Base-by-base conservation (phyloP, 2,113 vertebrate species). In the Microcebus griseorufus region DNA sequence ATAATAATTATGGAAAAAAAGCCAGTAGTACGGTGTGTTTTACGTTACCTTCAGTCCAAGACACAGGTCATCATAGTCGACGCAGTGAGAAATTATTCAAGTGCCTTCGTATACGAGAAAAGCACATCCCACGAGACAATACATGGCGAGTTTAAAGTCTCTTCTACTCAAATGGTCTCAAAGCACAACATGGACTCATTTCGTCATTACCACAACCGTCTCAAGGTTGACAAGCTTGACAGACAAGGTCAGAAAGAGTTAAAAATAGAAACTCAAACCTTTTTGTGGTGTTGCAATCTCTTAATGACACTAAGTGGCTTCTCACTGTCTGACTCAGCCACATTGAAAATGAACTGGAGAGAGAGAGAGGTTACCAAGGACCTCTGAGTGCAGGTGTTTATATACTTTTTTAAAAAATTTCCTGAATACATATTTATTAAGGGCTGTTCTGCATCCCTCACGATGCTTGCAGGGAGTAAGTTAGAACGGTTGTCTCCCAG, bases 311-410 rank as follows among this genome's bases (percentile, higher is more conserved):
- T 18, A 29, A 2, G n/a, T n/a, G 53, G 51, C 4, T 34, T 51
- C 17, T n/a, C 76, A 4, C 1, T 11, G 64, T 14, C 51, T 78
- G 67, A 64, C 48, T 45, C 8, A 37, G 23, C 13, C 1, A 32
- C 7, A 1, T 0, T 16, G 76, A 62, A 55, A 45, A 62, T 53
- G 23, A 45, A 29, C 3, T 2, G 11, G 42, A 29, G 58, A 60
- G 7, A 60, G 7, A 64, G 25, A 13, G 7, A 48, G 73, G 16
- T 14, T 14, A 25, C 1, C 0, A 16, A 29, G 20, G 4, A 4
- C 3, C 13, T n/a, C 48, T 2, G 5, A 51, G 18, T 1, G 11
- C 34, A 37, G 22, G 10, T 5, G 13, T 27, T 3, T 10, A 29
- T 53, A 53, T 32, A 51, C 4, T 8, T 64, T 64, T 8, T 64